Base-by-base conservation (phyloP, 92 coral and sea anemone species). In the Galaxea fascicularis region DNA sequence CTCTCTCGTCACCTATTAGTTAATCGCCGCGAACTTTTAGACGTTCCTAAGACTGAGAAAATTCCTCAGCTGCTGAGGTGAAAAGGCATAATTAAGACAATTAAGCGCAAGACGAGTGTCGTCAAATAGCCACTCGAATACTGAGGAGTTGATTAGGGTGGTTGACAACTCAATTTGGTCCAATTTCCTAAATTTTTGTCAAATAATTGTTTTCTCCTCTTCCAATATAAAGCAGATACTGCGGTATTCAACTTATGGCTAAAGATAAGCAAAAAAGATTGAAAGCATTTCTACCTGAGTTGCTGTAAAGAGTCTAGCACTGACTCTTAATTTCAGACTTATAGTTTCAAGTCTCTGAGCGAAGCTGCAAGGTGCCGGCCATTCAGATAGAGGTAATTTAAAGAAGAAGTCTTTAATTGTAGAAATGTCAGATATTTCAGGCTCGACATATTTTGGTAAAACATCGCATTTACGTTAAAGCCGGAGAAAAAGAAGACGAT, bases 121-220 rank as follows among this genome's bases (percentile, higher is more conserved):
- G 21, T 15, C 16, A 71, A 46, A 22, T 46, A 46, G 24, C 10
- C 30, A 71, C 76, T 44, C n/a, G 29, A 71, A 71, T n/a, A n/a
- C n/a, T n/a, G n/a, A n/a, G n/a, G 58, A 24, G 31, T 45, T 14
- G 7, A 45, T 22, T 22, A 56, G 4, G 69, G 17, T 65, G n/a
- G 29, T 17, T 21, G 15, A 3, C 25, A 31, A 39, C 24, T 70
- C 53, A 70, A 18, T 39, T 39, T 39, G 75, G 26, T 10, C 25
- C 15, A 10, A 71, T 71, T 71, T 45, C 53, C 76, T 45, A 4
- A 22, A 45, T 71, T 71, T 71, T 45, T 45, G 35, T 71, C n/a
- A 27, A 63, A 21, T 39, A 18, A 31, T 17, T 12, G 22, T 67
- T 30, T 30, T 11, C 12, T 30, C 29, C 4, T n/a, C 12, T 29